Base-by-base conservation (phyloP, 1,140 invertebrate species). In the Zeugodacus cucurbitae region DNA sequence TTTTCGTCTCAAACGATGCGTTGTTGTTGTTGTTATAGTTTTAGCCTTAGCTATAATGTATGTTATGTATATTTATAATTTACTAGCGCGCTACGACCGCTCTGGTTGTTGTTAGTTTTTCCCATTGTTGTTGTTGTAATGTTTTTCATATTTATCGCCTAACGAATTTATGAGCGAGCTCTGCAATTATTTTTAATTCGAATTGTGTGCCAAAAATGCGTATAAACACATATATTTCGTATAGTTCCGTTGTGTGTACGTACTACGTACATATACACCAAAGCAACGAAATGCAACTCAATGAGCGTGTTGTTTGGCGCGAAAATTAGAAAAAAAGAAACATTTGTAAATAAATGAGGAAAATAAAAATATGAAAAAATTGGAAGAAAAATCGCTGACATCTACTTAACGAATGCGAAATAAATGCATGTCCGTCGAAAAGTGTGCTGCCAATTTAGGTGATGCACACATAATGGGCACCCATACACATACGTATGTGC, bases 171-270 rank as follows among this genome's bases (percentile, higher is more conserved):
- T 82, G 74, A 82, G 74, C 41, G 41, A 82, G 70, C 70, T 86
- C 90, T 90, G 90, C 89, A 92, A 91, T 90, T 90, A 92, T 92
- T 92, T 92, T 91, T 92, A 92, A 92, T 91, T 91, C 89, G 89
- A 91, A 92, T 92, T 90, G 90, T 92, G 91, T 92, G 91, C 91
- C 91, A 92, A 92, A 90, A 92, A 91, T 87, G 74, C 41, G n/a
- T 82, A 29, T 29, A 82, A 44, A 82, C 17, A 29, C 8, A 26
- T 41, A 44, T n/a, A 74, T 41, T n/a, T 41, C 32, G 3, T 7
- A 2, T 7, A 0, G 14, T 67, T 8, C 1, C 29, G 26, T 67
- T 74, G 14, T 41, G 20, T 37, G 34, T 10, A n/a, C n/a, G n/a
- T n/a, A n/a, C n/a, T n/a, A n/a, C n/a, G 34, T 29, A 48, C n/a